These are phyloP conservation scores for Caenorhabditis uteleia DNA, from an alignment of 2,888 invertebrate genomes.

Conservation along the genomic window DNA sequence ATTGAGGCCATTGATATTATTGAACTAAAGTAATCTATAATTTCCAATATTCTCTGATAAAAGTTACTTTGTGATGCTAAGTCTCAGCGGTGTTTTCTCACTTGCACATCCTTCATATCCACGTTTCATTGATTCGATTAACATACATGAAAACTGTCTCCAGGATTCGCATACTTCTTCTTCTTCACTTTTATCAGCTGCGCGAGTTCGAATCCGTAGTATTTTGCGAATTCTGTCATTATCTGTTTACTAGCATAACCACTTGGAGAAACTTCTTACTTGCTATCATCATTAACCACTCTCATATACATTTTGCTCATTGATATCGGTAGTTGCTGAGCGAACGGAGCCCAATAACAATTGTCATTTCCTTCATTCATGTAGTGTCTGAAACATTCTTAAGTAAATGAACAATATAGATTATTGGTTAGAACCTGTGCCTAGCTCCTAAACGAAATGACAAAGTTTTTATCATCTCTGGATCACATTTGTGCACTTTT, in stretches of 20 bases:
- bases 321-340: slow-evolving; percentile 53
- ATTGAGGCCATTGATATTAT: slow-evolving; percentile 59
- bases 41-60: background rate
- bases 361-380: slow-evolving; percentile 56
- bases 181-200: slow-evolving; percentile 47
- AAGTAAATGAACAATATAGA: background rate
- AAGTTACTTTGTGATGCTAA: slow-evolving; percentile 52
- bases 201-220: slow-evolving; percentile 44
- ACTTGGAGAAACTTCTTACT: slow-evolving; percentile 18
- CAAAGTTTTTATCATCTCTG: slow-evolving; percentile 52
- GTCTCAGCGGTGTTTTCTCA: slow-evolving; percentile 52
- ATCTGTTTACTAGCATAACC: background rate
- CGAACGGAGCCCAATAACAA: slow-evolving; percentile 58
- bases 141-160: slow-evolving; percentile 48
- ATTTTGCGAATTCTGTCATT: slow-evolving; percentile 44
- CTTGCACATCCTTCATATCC: slow-evolving; percentile 55
- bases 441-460: slow-evolving; percentile 54
- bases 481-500: slow-evolving; percentile 57
- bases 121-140: slow-evolving; percentile 54
- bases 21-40: slow-evolving; percentile 32
- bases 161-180: slow-evolving; percentile 55
- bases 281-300: slow-evolving; percentile 45
- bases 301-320: slow-evolving; percentile 50
- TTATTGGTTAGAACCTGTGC: slow-evolving; percentile 29
- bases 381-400: slow-evolving; percentile 37